Percentiles rank a stretch among this genome's conserved stretches.
phyloP scores from a whole-genome alignment of 2,113 vertebrate genomes.

The Gorsachius goisagi region DNA sequence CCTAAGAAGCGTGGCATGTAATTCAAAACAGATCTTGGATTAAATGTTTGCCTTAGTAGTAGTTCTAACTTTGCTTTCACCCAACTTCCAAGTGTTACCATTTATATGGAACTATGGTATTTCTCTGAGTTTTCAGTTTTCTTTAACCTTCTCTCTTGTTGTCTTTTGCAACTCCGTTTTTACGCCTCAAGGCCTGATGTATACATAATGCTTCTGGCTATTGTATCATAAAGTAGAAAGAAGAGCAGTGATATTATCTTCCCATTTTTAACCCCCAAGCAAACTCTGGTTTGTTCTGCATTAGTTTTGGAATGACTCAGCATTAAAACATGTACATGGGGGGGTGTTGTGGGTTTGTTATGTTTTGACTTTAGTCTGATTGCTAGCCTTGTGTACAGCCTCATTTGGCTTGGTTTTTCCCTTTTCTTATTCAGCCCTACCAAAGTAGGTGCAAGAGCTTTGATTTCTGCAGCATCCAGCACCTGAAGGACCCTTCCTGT shows the following conservation, averaged over 20 bases:
- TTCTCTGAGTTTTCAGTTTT: not conserved
- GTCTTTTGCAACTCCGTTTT: not conserved
- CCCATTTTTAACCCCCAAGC: not conserved
- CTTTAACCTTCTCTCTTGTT: not conserved
- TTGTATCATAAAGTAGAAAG: not conserved
- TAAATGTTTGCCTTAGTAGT: not conserved
- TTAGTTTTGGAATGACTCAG: not conserved
- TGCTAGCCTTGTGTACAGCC: not conserved
- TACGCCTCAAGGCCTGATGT: not conserved
- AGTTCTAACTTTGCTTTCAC: not conserved
- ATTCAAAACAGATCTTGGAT: not conserved
- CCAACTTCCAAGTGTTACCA: not conserved
- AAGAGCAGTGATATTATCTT: not conserved
- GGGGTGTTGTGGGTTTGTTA: fast-evolving
- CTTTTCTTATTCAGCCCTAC: not conserved
- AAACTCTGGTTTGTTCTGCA: not conserved
- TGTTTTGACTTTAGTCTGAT: not conserved
- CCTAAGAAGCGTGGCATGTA: not conserved
- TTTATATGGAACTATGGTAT: not conserved
- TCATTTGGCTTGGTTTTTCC: not conserved
- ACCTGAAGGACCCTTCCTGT: not conserved
- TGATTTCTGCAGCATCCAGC: not conserved
- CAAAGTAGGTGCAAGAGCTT: not conserved
- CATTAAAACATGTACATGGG: not conserved
- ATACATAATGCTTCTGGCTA: not conserved